These are phyloP conservation scores for Pangasianodon gigas DNA, from an alignment of 2,113 vertebrate species.

Conservation along the genomic window DNA sequence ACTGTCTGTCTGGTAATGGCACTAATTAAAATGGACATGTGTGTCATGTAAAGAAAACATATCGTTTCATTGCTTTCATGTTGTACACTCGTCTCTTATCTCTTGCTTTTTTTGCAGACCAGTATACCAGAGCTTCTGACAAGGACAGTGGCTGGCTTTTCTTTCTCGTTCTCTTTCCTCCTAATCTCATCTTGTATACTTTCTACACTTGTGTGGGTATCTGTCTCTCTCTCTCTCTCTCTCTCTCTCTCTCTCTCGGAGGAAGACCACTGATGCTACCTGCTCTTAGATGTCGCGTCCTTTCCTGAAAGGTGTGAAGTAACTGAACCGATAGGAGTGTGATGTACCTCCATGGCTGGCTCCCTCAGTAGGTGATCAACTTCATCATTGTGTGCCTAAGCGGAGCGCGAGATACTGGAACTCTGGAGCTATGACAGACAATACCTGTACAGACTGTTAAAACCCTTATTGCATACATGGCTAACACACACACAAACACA, in stretches of 20 bases:
- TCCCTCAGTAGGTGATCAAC: neutral
- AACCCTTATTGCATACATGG: slow-evolving; percentile 20
- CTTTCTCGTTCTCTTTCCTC: neutral
- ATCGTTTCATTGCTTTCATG: neutral
- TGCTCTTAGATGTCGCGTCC: neutral
- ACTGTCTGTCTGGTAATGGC: slow-evolving; percentile 39
- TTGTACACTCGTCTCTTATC: neutral
- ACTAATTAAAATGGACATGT: neutral
- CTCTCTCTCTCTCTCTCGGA: neutral
- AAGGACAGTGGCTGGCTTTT: neutral
- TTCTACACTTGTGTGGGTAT: neutral
- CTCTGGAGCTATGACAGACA: slow-evolving; percentile 28
- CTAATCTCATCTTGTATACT: neutral
- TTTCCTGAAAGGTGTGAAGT: neutral
- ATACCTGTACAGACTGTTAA: slow-evolving; percentile 43
- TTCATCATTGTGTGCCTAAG: neutral
- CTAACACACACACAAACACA: slow-evolving; percentile 43
- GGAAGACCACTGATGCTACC: neutral
- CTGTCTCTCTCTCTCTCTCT: neutral
- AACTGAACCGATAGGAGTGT: neutral
- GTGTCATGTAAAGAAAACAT: neutral
- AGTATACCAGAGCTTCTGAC: slow-evolving; percentile 9
- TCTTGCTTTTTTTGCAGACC: neutral
- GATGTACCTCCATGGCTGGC: neutral
- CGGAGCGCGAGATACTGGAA: slow-evolving; percentile 16